Evolutionary conservation across 2,888 invertebrate species (phyloP).

Genomic region (Mylabris sibirica): DNA sequence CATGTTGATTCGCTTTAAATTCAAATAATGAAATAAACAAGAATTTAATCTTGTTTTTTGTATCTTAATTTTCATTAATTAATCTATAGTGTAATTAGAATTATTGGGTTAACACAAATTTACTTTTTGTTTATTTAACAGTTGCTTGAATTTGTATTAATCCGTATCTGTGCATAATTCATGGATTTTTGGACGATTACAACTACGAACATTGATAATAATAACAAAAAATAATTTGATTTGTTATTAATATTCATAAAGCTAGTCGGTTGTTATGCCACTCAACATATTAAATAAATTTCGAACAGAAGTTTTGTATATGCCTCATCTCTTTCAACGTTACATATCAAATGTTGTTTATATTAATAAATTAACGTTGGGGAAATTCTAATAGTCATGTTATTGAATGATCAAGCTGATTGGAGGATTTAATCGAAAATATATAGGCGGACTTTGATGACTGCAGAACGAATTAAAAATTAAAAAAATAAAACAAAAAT

Average conservation of each 20-base stretch:
- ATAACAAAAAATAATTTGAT: slow-evolving; percentile 23
- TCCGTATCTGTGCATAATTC: slow-evolving; percentile 7
- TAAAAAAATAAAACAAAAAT: slow-evolving; percentile 21
- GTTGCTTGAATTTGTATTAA: not conserved
- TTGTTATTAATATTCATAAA: slow-evolving; percentile 34
- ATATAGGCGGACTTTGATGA: slow-evolving; percentile 1
- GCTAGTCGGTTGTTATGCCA: slow-evolving; percentile 23
- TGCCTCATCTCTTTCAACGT: slow-evolving; percentile 36
- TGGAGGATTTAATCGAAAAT: slow-evolving; percentile 19
- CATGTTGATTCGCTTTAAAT: slow-evolving; percentile 25
- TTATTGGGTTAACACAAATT: not conserved
- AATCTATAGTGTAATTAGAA: not conserved
- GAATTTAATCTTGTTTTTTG: slow-evolving; percentile 16
- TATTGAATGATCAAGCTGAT: slow-evolving; percentile 30
- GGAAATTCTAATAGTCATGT: slow-evolving; percentile 28
- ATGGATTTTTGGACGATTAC: slow-evolving; percentile 29
- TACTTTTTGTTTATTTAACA: not conserved
- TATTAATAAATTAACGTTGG: slow-evolving; percentile 35
- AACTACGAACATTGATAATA: slow-evolving; percentile 19
- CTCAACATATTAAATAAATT: slow-evolving; percentile 39
- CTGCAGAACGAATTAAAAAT: not conserved
- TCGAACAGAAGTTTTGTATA: slow-evolving; percentile 27
- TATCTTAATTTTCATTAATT: slow-evolving; percentile 6
- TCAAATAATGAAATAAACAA: slow-evolving; percentile 25
- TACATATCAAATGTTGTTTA: slow-evolving; percentile 37